A percentile compares a stretch with the other conserved stretches of the same genome.
Evolutionary conservation across 2,113 vertebrate species (phyloP).

Genomic region (Scortum barcoo): DNA sequence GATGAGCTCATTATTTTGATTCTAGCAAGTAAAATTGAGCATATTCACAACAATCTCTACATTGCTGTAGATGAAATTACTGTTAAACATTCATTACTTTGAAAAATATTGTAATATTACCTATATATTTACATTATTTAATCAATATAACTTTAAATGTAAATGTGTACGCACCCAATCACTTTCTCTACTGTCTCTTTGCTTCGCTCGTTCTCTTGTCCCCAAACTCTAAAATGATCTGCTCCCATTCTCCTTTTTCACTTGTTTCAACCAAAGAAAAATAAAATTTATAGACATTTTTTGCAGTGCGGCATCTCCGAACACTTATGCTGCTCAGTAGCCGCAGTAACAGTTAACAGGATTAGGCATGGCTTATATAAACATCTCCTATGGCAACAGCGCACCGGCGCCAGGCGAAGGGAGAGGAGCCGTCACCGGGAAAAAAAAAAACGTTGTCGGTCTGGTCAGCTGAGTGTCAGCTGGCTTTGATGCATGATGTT

Average conservation of each 20-base stretch:
- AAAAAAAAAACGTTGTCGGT: slow-evolving; percentile 48
- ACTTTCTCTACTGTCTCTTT: too few species aligned
- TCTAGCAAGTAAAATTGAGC: neutral
- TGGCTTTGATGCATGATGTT: neutral
- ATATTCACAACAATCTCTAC: neutral
- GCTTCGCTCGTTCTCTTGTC: neutral
- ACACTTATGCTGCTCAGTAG: slow-evolving; percentile 55
- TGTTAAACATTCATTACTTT: neutral
- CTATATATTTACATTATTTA: neutral
- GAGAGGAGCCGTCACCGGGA: slow-evolving; percentile 45
- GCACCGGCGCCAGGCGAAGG: slow-evolving; percentile 48
- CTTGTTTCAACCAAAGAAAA: slow-evolving; percentile 28
- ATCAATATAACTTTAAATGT: neutral
- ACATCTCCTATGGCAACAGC: slow-evolving; percentile 82
- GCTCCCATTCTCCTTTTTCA: slow-evolving; percentile 10
- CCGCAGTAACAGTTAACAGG: slow-evolving; percentile 78
- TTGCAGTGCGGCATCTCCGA: slow-evolving; percentile 55
- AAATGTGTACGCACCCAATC: neutral
- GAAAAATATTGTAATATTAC: neutral
- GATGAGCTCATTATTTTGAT: neutral
- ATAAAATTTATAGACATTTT: slow-evolving; percentile 34
- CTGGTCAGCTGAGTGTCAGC: slow-evolving; percentile 61
- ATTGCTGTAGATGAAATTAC: neutral
- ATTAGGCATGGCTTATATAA: slow-evolving; percentile 84
- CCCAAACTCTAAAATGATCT: neutral